A percentile compares a stretch with the other conserved stretches of the same genome.
Conservation (phyloP, 2,888 invertebrate species). For the Exephanes ischioxanthus region DNA sequence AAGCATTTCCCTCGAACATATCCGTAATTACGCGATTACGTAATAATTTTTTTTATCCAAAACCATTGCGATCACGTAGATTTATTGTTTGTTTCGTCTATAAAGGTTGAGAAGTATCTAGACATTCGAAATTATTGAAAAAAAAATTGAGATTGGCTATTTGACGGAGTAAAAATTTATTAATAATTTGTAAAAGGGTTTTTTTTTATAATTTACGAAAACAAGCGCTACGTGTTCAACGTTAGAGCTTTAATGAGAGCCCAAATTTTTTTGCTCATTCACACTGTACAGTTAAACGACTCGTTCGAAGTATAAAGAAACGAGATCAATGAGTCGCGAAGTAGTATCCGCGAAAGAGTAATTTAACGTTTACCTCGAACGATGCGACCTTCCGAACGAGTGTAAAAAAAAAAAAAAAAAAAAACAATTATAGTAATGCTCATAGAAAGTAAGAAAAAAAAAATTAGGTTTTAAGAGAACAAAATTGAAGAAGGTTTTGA, state of each 20-base stretch:
- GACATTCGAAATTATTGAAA: not conserved
- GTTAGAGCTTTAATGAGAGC: not conserved
- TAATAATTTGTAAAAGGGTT: not conserved
- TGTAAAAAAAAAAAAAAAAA: not conserved
- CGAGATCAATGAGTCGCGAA: not conserved
- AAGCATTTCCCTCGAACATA: constrained; percentile 22
- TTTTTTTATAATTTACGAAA: not conserved
- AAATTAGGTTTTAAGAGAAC: constrained; percentile 14
- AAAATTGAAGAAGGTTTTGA: constrained; percentile 71
- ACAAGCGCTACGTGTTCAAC: not conserved
- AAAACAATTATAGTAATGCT: not conserved
- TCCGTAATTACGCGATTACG: constrained; percentile 36
- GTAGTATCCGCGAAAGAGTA: not conserved
- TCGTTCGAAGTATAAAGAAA: constrained; percentile 19
- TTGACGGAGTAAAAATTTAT: not conserved
- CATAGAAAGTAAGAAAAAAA: constrained; percentile 4
- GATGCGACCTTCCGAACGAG: constrained; percentile 13
- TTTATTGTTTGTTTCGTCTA: constrained; percentile 24
- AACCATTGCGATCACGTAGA: constrained; percentile 34
- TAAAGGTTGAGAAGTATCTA: not conserved
- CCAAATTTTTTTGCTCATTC: not conserved
- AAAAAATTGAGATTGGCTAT: not conserved
- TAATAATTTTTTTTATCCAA: constrained; percentile 44
- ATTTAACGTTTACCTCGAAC: constrained; percentile 3
- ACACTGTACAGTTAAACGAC: not conserved